Base-by-base conservation (phyloP, 2,797 vertebrate species). In the Spondyliosoma cantharus region DNA sequence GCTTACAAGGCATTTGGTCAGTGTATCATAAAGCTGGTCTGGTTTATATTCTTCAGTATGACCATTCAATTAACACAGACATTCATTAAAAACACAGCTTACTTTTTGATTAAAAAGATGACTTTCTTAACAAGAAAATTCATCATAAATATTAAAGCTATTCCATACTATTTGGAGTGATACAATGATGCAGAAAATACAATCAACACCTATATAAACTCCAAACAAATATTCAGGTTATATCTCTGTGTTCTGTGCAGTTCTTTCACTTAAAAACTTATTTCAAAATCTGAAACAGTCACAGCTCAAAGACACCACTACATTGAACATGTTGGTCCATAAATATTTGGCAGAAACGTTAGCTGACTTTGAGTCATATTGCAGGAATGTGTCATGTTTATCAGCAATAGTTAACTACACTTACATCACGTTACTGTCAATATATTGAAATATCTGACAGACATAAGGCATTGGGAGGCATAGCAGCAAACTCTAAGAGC, bases 381-480 rank as follows among this genome's bases (percentile, higher is more conserved):
- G 50, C 59, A 61, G 37, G 69, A 71, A 69, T 67, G 13, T 71
- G 8, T 48, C 29, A 8, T 19, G 14, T 58, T 50, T 37, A 32
- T 27, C 8, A 57, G 43, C 50, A 61, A 0, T 19, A 6, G 20
- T 79, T 72, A 17, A 63, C 50, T 42, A 43, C 22, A 24, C n/a
- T 66, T 27, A 24, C 17, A 29, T 62, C 17, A 24, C 11, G 20
- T 50, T 74, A 45, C 15, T 73, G 32, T 65, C 11, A 74, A 25
- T 67, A 42, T 52, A 20, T 42, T 70, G 7, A 84, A 57, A 75
- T 56, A 73, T 61, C 42, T 57, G 14, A 74, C 71, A 76, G 50
- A 75, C 50, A 74, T 88, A 88, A 91, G 89, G 86, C 87, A 85
- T 64, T 46, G 16, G 37, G 81, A 65, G 56, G 84, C 71, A 78